A percentile compares a stretch with the other conserved stretches of the same genome.
phyloP scores from a whole-genome alignment of 1,140 invertebrate species.

The Zaprionus tsacasi region DNA sequence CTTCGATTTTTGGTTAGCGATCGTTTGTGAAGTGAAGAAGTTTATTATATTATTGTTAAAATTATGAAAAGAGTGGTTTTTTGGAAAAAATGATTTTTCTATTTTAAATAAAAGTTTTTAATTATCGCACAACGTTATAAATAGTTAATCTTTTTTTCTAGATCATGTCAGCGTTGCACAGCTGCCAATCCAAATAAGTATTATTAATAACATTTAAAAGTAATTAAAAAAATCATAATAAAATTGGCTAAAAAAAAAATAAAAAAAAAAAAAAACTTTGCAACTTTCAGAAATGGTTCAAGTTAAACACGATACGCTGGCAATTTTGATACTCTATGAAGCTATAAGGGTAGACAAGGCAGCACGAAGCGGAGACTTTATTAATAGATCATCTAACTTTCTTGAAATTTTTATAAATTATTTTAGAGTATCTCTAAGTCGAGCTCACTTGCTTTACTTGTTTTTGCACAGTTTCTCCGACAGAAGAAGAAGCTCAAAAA shows the following conservation, averaged over 20 bases:
- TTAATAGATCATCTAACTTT: too few relatives aligned
- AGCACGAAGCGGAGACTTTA: neutral
- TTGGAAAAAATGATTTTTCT: too few relatives aligned
- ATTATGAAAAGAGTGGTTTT: too few relatives aligned
- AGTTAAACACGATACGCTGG: too few relatives aligned
- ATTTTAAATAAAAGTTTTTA: too few relatives aligned
- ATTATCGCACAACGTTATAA: too few relatives aligned
- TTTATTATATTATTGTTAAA: too few relatives aligned
- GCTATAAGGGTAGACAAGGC: neutral
- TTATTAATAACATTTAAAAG: neutral
- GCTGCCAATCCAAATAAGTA: neutral
- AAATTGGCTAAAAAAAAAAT: neutral
- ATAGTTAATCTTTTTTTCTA: neutral
- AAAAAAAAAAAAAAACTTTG: neutral
- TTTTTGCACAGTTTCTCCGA: constrained; percentile 7
- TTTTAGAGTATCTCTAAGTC: neutral
- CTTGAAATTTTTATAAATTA: too few relatives aligned
- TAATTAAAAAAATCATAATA: neutral
- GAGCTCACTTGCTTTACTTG: constrained; percentile 14
- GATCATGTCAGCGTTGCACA: neutral
- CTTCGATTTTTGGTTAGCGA: neutral
- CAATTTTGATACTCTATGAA: neutral
- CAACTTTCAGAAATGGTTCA: neutral
- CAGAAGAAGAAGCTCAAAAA: constrained; percentile 25
- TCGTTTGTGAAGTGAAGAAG: constrained; percentile 6